Conservation (phyloP, 2,888 invertebrate genomes). For the Meloe dianella region DNA sequence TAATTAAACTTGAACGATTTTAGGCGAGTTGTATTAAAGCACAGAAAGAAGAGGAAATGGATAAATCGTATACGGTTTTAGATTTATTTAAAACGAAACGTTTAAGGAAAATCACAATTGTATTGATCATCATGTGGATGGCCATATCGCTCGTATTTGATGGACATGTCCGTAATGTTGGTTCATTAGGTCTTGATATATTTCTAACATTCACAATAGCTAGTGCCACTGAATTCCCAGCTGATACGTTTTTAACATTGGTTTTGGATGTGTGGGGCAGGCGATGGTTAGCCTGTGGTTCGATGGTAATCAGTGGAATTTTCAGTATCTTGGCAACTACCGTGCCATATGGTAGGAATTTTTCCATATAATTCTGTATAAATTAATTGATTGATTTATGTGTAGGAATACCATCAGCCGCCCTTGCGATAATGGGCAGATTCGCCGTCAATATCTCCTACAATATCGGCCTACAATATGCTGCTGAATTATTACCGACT, state of each 20-base stretch:
- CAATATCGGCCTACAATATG: conserved; percentile 89
- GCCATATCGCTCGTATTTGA: conserved; percentile 87
- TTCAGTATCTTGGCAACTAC: conserved; percentile 80
- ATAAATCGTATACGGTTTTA: conserved; percentile 76
- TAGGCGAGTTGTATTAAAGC: conserved; percentile 72
- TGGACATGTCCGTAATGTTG: conserved; percentile 87
- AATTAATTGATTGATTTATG: conserved; percentile 24
- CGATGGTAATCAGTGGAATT: conserved; percentile 80
- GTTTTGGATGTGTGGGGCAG: conserved; percentile 83
- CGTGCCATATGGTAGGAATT: conserved; percentile 70
- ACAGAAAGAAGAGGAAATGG: conserved; percentile 73
- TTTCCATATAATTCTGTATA: not conserved
- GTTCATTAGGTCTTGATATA: conserved; percentile 80
- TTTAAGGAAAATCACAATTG: conserved; percentile 75
- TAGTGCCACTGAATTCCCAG: conserved; percentile 82
- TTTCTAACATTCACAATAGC: conserved; percentile 86
- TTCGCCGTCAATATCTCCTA: conserved; percentile 89
- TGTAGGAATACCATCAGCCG: conserved; percentile 74
- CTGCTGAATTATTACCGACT: conserved; percentile 85
- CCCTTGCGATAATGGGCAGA: conserved; percentile 80
- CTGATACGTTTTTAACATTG: conserved; percentile 79
- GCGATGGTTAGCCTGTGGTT: conserved; percentile 83
- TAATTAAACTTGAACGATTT: conserved; percentile 35
- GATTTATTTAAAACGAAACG: conserved; percentile 83
- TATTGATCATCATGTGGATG: conserved; percentile 87